These are phyloP conservation scores for Tenualosa thibaudeaui DNA, from an alignment of 2,797 vertebrate species.

Conservation along the genomic window DNA sequence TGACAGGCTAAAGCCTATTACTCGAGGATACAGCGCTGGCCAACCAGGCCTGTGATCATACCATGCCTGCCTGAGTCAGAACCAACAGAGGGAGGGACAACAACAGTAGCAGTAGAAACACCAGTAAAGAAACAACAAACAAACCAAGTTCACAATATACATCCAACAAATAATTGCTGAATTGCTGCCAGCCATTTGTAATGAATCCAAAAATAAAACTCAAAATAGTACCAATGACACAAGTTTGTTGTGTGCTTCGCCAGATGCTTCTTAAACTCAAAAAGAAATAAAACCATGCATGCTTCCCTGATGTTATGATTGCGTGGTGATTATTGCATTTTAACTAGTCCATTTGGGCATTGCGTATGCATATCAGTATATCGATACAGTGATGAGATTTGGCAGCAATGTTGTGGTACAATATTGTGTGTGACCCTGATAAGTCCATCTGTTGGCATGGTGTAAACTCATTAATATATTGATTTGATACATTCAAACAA, in stretches of 20 bases:
- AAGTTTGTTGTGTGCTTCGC: not conserved
- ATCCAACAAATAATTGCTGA: not conserved
- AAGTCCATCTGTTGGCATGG: not conserved
- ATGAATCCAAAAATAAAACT: not conserved
- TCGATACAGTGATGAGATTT: too few species aligned
- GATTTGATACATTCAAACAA: not conserved
- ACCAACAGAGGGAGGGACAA: not conserved
- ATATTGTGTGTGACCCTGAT: not conserved
- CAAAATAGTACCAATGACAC: too few species aligned
- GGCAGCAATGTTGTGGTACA: too few species aligned
- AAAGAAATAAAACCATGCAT: too few species aligned
- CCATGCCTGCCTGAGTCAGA: slow-evolving; percentile 2
- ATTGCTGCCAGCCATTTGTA: not conserved
- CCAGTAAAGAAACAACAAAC: not conserved
- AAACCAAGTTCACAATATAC: not conserved
- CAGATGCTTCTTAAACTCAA: not conserved
- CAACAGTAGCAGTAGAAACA: not conserved
- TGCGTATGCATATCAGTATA: too few species aligned
- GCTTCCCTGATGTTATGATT: not conserved
- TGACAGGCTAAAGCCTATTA: slow-evolving; percentile 19
- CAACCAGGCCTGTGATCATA: slow-evolving; percentile 16
- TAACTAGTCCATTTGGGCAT: too few species aligned
- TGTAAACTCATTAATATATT: not conserved
- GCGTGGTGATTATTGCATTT: too few species aligned
- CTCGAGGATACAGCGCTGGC: slow-evolving; percentile 3